A percentile compares a stretch with the other conserved stretches of the same genome.
These are phyloP conservation scores for Ceyx margarethae DNA, from an alignment of 2,113 vertebrate genomes.

Conservation along the genomic window DNA sequence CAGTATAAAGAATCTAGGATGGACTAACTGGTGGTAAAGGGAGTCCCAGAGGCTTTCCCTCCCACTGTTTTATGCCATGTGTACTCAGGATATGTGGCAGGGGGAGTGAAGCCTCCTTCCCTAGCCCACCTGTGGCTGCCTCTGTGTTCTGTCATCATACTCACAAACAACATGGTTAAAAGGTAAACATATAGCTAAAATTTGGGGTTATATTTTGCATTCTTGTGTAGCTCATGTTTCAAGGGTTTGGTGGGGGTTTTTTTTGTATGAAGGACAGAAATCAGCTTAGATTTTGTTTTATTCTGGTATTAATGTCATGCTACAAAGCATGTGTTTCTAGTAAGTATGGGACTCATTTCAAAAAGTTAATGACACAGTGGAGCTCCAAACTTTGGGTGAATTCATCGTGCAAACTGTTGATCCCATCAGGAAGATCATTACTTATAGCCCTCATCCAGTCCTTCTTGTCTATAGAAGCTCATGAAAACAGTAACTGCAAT, in stretches of 20 bases:
- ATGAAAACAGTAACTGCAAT: neutral
- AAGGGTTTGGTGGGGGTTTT: neutral
- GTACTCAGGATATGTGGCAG: neutral
- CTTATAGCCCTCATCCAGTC: neutral
- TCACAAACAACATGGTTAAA: neutral
- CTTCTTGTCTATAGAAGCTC: neutral
- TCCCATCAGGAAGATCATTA: neutral
- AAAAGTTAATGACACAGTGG: neutral
- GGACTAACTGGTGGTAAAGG: neutral
- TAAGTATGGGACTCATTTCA: neutral
- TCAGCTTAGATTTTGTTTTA: neutral
- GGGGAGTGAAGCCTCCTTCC: neutral
- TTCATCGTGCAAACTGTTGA: neutral
- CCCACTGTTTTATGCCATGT: rapidly evolving
- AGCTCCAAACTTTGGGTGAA: neutral
- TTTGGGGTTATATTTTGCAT: neutral
- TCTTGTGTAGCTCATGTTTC: neutral
- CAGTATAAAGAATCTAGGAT: neutral
- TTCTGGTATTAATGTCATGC: neutral
- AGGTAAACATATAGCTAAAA: neutral
- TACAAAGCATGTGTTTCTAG: neutral
- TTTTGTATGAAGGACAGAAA: neutral
- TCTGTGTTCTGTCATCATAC: neutral
- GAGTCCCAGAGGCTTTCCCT: neutral
- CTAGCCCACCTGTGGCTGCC: neutral